Evolutionary conservation across 2,888 invertebrate genomes (phyloP), one percentile per base, ranked within the genome.

Genomic region (Pogonocherus hispidulus): DNA sequence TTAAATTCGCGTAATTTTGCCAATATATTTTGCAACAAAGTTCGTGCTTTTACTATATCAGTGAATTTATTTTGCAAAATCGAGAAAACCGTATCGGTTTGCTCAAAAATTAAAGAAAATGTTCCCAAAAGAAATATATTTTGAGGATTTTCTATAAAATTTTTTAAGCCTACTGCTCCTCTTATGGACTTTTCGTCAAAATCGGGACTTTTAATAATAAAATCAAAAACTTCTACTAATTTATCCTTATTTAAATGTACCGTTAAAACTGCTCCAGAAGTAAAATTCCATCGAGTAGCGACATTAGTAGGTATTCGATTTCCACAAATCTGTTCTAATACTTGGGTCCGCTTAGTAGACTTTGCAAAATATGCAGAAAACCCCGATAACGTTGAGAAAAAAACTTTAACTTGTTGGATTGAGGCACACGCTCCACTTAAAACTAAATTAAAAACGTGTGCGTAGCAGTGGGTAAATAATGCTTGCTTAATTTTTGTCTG

Each of bases 381-480:
- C 8, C 64, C 67, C 9, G 66, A 22, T 18, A 74, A 47, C 51
- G 46, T 73, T 8, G 60, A 18, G 60, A 75, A 75, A 49, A 73
- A 74, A 63, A 72, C 37, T 63, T 52, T 52, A 22, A 52, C 41
- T 22, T 65, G 46, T 59, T 69, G 54, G 23, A 66, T 71, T 23
- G 44, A 32, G 49, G 32, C 57, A 41, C 67, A 57, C 44, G 64
- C 67, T 68, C 69, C 49, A 47, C 56, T 51, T 44, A 76, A 51
- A 19, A 79, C 70, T 20, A 77, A 65, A 66, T 77, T 77, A 22
- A 75, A 55, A 41, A 65, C 63, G 70, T 77, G 75, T 5, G 76
- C 73, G 64, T 74, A 75, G 60, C 76, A 78, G 59, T 78, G 77
- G 2, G 74, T 74, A 55, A 72, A 78, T 47, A 67, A 27, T 16